Percentiles rank a stretch among this genome's conserved stretches.
These are phyloP conservation scores for Panzeria rudis DNA, from an alignment of 2,888 invertebrate genomes.

Conservation along the genomic window DNA sequence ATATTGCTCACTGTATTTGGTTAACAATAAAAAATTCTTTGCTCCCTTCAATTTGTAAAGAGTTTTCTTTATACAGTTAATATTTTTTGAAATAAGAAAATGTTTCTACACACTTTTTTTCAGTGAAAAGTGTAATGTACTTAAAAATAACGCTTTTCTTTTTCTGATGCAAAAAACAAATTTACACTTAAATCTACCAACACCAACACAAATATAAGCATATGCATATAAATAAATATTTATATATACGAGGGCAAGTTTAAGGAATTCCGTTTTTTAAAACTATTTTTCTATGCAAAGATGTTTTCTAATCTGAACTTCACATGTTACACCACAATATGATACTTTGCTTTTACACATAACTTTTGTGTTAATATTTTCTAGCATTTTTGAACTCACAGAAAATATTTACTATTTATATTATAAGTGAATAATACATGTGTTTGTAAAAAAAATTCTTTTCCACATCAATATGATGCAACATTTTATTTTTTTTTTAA, in stretches of 20 bases:
- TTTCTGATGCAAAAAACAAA: slow-evolving; percentile 2
- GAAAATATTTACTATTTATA: slow-evolving; percentile 49
- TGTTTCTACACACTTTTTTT: slow-evolving; percentile 29
- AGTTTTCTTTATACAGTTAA: slow-evolving; percentile 28
- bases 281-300: neutral
- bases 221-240: neutral
- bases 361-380: slow-evolving; percentile 16
- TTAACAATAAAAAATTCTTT: neutral
- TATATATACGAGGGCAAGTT: neutral
- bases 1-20: neutral
- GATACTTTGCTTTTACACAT: slow-evolving; percentile 25
- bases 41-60: neutral
- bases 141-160: slow-evolving; percentile 26
- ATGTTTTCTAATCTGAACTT: neutral
- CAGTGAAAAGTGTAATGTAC: slow-evolving; percentile 38
- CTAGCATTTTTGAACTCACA: slow-evolving; percentile 5
- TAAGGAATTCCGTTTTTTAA: neutral
- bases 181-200: slow-evolving; percentile 22
- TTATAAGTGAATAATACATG: slow-evolving; percentile 48
- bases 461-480: slow-evolving; percentile 11
- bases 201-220: slow-evolving; percentile 1
- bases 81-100: slow-evolving; percentile 21
- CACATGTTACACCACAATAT: slow-evolving; percentile 4
- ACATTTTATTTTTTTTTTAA: neutral
- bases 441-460: slow-evolving; percentile 5